Base-by-base conservation (phyloP, 2,113 vertebrate genomes). In the Periophthalmodon schlosseri region DNA sequence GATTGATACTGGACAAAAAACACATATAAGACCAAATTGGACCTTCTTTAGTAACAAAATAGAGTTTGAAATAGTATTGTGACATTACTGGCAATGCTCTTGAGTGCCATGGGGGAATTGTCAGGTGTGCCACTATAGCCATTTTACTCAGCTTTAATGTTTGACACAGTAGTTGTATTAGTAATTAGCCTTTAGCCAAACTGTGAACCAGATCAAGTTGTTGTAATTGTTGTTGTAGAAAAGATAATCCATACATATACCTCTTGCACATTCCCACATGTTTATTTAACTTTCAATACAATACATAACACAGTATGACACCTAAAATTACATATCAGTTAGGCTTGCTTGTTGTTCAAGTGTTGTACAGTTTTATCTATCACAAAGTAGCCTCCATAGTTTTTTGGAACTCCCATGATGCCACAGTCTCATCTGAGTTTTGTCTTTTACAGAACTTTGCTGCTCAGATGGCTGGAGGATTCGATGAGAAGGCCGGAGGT, bases 381-480 rank as follows among this genome's bases (percentile, higher is more conserved):
- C n/a, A 23, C 3, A 21, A 10, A 23, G 23, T 28, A 15, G 23
- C 21, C 3, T 7, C 12, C 23, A 60, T 56, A 0, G 24, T 28
- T 24, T 11, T 5, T 52, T 16, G 0, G 52, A 6, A 1, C 10
- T 65, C 63, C 5, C 34, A 36, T 65, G 34, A 65, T 23, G 70
- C 7, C 1, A 4, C 16, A 10, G 74, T 64, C 60, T 73, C 64
- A 74, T 67, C 11, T 68, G 7, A 46, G 3, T 65, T 14, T 79
- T 24, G 75, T 24, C 80, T 7, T 73, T 73, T 80, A 12, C 86
- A 98, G 97, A 96, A 94, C 92, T 98, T 98, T 82, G 96, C 95
- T 75, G 96, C 97, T 84, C 97, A 99, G 91, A 96, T 99, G 96
- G 90, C 96, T 7, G 89, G 89, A 75, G 96, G 96, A 56, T 97